Conservation (phyloP, 2,113 vertebrate species). For the Maccullochella peelii region DNA sequence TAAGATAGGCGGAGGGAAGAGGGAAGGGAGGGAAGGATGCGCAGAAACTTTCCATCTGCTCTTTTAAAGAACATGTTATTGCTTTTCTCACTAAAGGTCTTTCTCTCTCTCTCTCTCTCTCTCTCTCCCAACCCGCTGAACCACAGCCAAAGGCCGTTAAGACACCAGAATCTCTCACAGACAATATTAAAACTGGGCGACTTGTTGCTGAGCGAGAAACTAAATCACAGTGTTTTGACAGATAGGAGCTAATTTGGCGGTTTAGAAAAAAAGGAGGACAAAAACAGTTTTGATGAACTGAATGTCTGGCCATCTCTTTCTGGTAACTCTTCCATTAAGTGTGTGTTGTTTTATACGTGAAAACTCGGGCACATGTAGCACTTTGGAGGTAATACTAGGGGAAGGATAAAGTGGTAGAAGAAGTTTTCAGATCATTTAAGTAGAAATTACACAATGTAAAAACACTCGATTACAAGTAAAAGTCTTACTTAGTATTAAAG, state of each 20-base stretch:
- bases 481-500: background rate
- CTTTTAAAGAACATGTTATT: slow-evolving; percentile 85
- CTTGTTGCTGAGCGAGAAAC: slow-evolving; percentile 58
- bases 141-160: slow-evolving; percentile 73
- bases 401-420: background rate
- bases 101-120: slow-evolving; percentile 39
- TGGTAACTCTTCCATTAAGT: slow-evolving; percentile 19
- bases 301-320: slow-evolving; percentile 34
- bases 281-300: slow-evolving; percentile 53
- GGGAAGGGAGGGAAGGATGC: slow-evolving; percentile 78
- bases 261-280: slow-evolving; percentile 50
- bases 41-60: slow-evolving; percentile 86
- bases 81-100: slow-evolving; percentile 72
- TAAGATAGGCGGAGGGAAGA: slow-evolving; percentile 85
- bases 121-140: slow-evolving; percentile 60
- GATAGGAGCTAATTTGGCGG: slow-evolving; percentile 70
- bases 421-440: slow-evolving; percentile 6
- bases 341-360: background rate
- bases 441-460: background rate
- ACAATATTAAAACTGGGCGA: slow-evolving; percentile 71
- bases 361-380: background rate
- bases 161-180: slow-evolving; percentile 78
- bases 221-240: slow-evolving; percentile 76
- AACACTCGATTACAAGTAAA: background rate
- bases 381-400: background rate